Evolutionary conservation across 2,888 invertebrate genomes (phyloP).

Genomic region (Noctua fimbriata): DNA sequence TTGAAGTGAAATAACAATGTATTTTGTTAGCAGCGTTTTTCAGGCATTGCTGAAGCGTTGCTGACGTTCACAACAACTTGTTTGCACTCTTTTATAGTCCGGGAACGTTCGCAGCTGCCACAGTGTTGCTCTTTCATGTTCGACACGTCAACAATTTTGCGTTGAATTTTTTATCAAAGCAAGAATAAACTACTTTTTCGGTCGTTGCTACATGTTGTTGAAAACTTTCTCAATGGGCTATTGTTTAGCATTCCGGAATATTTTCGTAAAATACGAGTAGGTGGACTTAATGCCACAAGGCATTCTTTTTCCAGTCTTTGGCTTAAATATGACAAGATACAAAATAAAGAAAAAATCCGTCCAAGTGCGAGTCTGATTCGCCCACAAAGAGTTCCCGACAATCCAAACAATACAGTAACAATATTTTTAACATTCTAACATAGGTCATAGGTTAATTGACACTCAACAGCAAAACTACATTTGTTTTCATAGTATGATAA

Average conservation of each 20-base stretch:
- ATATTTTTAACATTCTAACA: no score
- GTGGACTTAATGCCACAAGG: not conserved
- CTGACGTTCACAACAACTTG: slow-evolving; percentile 14
- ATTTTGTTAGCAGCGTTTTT: slow-evolving; percentile 1
- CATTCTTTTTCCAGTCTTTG: not conserved
- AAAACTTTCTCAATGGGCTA: not conserved
- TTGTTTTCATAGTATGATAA: no score
- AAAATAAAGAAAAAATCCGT: no score
- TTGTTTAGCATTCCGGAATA: not conserved
- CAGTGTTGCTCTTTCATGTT: not conserved
- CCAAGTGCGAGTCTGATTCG: no score
- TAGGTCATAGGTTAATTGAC: no score
- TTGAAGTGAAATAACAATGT: slow-evolving; percentile 4
- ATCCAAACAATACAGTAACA: no score
- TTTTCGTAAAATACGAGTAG: not conserved
- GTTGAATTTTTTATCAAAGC: not conserved
- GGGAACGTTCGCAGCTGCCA: slow-evolving; percentile 22
- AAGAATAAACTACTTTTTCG: not conserved
- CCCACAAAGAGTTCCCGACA: no score
- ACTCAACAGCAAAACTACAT: no score
- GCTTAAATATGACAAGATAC: not conserved
- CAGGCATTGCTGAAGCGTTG: slow-evolving; percentile 15
- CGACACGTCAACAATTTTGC: slow-evolving; percentile 11
- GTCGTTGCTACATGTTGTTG: not conserved
- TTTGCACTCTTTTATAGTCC: slow-evolving; percentile 15